Evolutionary conservation across 1,140 invertebrate species (phyloP).

Genomic region (Tetramorium alpestre): DNA sequence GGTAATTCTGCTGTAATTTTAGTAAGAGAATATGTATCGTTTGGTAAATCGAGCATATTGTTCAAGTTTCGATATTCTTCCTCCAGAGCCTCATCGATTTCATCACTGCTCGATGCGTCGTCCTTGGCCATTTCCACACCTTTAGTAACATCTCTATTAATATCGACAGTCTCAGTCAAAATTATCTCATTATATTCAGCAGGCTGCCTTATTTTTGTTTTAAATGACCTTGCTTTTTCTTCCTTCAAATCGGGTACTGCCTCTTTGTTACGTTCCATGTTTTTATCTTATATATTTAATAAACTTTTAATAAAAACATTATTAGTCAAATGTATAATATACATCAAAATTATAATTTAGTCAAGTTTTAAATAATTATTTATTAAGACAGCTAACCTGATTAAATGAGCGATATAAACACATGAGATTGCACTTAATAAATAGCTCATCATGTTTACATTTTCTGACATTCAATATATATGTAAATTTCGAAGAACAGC

Average conservation of each 20-base stretch:
- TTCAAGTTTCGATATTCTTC: conserved; percentile 76
- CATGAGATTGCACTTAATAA: neutral
- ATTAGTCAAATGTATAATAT: neutral
- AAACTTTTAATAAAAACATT: neutral
- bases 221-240: conserved; percentile 19
- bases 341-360: neutral
- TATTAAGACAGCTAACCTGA: neutral
- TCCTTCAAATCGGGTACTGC: neutral
- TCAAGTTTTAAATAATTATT: neutral
- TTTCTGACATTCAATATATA: neutral
- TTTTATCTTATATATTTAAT: neutral
- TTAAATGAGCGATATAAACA: neutral
- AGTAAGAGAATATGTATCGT: conserved; percentile 79
- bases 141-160: conserved; percentile 61
- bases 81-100: conserved; percentile 76
- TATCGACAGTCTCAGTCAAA: conserved; percentile 67
- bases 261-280: conserved; percentile 31
- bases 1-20: conserved; percentile 76
- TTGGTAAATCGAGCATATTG: conserved; percentile 72
- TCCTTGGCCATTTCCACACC: conserved; percentile 58
- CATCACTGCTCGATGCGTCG: conserved; percentile 72
- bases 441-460: neutral
- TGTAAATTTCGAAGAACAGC: neutral
- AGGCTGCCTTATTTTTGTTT: conserved; percentile 65
- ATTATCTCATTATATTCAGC: conserved; percentile 72